Conservation (phyloP, 2,797 vertebrate species). For the Rhinophrynus dorsalis region DNA sequence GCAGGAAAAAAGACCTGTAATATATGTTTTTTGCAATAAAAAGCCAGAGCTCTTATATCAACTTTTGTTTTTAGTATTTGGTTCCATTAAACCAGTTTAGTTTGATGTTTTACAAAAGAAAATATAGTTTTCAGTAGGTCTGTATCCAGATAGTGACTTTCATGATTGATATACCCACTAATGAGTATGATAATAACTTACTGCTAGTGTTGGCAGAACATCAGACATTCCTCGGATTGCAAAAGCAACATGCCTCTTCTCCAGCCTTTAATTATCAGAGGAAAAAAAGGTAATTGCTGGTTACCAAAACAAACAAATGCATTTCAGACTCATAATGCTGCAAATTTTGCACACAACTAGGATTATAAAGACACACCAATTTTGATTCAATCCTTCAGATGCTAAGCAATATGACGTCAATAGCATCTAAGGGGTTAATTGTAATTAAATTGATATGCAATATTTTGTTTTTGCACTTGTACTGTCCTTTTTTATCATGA, state of each 20-base stretch:
- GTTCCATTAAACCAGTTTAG: background rate
- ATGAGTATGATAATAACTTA: slow-evolving; percentile 48
- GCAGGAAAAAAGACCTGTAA: too few species aligned
- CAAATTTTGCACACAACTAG: background rate
- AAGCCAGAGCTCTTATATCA: background rate
- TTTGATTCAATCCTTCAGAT: too few species aligned
- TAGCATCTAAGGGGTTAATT: too few species aligned
- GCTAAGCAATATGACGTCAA: too few species aligned
- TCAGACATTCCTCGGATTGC: slow-evolving; percentile 53
- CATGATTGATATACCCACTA: slow-evolving; percentile 35
- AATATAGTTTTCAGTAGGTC: slow-evolving; percentile 5
- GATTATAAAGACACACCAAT: background rate
- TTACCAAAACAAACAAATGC: slow-evolving; percentile 32
- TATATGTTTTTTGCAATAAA: too few species aligned
- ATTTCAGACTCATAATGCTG: background rate
- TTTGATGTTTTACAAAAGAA: slow-evolving; percentile 5
- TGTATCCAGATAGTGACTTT: slow-evolving; percentile 14
- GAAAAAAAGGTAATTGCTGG: slow-evolving; percentile 42
- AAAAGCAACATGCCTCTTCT: slow-evolving; percentile 51
- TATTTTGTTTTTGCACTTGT: background rate
- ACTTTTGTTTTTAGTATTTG: background rate
- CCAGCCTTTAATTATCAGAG: slow-evolving; percentile 52
- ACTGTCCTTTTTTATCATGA: background rate
- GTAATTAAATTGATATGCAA: slow-evolving; percentile 1
- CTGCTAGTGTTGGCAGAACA: slow-evolving; percentile 37